These are phyloP conservation scores for Xiphophorus hellerii DNA, from an alignment of 2,113 vertebrate genomes.

Conservation along the genomic window DNA sequence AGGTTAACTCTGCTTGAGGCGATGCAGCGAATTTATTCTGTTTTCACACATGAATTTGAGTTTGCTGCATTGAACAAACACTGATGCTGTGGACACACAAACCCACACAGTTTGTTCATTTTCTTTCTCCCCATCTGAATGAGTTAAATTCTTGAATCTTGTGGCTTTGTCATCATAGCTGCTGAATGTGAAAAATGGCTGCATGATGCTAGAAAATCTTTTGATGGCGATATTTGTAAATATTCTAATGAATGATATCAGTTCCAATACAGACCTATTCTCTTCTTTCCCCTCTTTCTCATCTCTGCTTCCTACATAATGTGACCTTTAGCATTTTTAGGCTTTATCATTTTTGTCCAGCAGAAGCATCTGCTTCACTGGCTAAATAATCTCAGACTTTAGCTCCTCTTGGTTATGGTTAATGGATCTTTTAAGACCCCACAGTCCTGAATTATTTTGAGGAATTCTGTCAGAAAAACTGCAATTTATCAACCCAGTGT, in stretches of 20 bases:
- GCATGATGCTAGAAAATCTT: not conserved
- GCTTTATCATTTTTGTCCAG: too few species aligned
- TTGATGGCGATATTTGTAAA: not conserved
- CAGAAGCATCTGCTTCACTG: too few species aligned
- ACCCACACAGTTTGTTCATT: not conserved
- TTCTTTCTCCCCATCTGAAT: not conserved
- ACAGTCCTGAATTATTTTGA: not conserved
- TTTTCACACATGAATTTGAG: constrained; percentile 8
- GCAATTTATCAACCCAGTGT: not conserved
- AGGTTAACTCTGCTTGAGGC: constrained; percentile 10
- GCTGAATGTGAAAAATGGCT: constrained; percentile 3
- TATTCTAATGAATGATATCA: not conserved
- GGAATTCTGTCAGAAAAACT: not conserved
- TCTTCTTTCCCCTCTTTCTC: not conserved
- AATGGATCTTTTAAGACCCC: constrained; percentile 6
- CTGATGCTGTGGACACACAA: constrained; percentile 2
- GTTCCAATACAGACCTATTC: not conserved
- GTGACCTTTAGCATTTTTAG: not conserved
- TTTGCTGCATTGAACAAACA: not conserved
- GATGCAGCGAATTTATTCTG: constrained; percentile 5
- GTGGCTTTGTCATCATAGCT: not conserved
- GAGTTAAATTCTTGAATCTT: not conserved
- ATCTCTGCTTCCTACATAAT: not conserved
- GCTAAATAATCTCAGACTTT: not conserved
- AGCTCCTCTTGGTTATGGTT: not conserved